Conservation (phyloP, 2,888 invertebrate genomes). For the Tinea trinotella region DNA sequence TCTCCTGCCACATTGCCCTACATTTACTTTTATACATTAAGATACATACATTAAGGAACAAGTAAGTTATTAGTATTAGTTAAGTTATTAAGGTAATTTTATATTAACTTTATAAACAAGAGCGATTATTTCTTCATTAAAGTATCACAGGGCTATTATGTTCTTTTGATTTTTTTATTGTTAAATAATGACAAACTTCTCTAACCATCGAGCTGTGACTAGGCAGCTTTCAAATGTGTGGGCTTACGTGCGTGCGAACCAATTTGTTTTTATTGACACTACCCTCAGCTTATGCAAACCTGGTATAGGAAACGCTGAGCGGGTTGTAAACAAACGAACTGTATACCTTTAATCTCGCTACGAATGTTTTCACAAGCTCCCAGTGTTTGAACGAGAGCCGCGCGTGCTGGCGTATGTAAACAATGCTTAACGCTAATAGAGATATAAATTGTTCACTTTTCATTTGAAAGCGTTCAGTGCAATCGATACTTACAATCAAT, state of each 20-base stretch:
- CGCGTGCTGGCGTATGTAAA: conserved; percentile 57
- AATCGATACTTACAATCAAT: conserved; percentile 41
- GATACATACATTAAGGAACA: no score
- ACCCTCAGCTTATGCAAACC: conserved; percentile 68
- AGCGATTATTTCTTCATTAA: background rate
- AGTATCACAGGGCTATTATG: conserved; percentile 41
- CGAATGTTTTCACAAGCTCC: conserved; percentile 62
- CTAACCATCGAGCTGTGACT: no score
- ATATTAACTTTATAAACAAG: background rate
- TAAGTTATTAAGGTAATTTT: background rate
- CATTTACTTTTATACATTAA: no score
- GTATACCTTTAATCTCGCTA: conserved; percentile 63
- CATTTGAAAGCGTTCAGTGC: conserved; percentile 34
- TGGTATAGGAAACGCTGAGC: conserved; percentile 61
- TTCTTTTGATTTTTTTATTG: conserved; percentile 23
- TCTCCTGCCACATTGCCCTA: no score
- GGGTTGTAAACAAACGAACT: conserved; percentile 60
- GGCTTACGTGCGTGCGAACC: conserved; percentile 50
- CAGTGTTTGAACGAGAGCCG: conserved; percentile 48
- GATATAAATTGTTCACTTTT: conserved; percentile 65
- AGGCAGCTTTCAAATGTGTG: background rate
- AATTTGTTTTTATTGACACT: conserved; percentile 72
- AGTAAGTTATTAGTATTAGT: no score
- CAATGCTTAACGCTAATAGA: conserved; percentile 66
- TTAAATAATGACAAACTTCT: no score